Conservation (phyloP, 2,888 invertebrate genomes). For the Sinhomidia bicolor region DNA sequence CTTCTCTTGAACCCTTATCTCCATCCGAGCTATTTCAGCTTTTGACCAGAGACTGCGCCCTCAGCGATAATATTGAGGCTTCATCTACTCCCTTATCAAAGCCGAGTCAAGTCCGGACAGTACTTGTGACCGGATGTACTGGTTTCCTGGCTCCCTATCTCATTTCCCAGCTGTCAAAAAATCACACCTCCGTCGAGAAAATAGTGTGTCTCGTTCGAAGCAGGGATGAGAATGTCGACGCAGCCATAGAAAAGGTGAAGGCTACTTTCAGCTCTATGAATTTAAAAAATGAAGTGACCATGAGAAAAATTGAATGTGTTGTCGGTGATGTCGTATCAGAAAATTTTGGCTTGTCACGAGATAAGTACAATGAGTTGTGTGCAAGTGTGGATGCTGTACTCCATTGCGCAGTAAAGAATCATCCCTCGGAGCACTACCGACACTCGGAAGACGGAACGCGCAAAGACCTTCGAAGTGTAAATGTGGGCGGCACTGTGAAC, state of each 20-base stretch:
- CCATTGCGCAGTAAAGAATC: not conserved
- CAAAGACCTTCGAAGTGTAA: constrained; percentile 54
- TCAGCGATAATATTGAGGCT: too few species aligned
- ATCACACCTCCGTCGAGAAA: not conserved
- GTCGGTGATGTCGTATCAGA: not conserved
- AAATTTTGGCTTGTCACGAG: not conserved
- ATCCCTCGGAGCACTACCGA: not conserved
- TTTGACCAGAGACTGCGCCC: too few species aligned
- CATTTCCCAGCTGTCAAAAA: constrained; percentile 5
- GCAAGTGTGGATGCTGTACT: constrained; percentile 26
- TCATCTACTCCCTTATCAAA: too few species aligned
- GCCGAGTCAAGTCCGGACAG: too few species aligned
- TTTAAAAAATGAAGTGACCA: not conserved
- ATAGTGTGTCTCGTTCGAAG: constrained; percentile 54
- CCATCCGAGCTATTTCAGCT: too few species aligned
- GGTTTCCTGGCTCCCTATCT: constrained; percentile 59
- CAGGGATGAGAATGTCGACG: not conserved
- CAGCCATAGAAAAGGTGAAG: not conserved
- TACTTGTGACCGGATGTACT: constrained; percentile 56
- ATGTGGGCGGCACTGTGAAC: constrained; percentile 41
- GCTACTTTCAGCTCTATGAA: too few species aligned
- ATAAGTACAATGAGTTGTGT: too few species aligned
- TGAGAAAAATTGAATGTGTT: not conserved
- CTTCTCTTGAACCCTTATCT: too few species aligned
- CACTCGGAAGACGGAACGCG: not conserved